Percentiles rank a stretch among this genome's conserved stretches.
Evolutionary conservation across 2,113 vertebrate genomes (phyloP).

Genomic region (Eublepharis macularius): DNA sequence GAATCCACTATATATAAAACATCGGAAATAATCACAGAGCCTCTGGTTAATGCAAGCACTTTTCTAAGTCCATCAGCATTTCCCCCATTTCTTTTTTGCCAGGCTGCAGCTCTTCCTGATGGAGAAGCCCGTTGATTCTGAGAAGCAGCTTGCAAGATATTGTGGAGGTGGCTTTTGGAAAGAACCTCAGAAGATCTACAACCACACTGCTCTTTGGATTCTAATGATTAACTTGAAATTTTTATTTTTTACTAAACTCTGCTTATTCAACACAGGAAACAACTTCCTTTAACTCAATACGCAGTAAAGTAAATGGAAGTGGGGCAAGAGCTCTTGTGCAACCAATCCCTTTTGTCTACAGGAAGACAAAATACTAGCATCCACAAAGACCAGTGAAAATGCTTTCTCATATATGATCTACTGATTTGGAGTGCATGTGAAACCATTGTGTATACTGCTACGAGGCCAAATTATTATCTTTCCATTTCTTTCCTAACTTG

Average conservation of each 20-base stretch:
- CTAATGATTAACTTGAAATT: not conserved
- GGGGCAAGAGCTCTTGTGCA: not conserved
- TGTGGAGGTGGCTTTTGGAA: not conserved
- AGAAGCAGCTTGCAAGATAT: not conserved
- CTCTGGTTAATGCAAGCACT: not conserved
- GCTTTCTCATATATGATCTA: not conserved
- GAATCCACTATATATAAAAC: not conserved
- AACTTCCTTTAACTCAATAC: conserved; percentile 13
- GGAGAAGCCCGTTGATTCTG: not conserved
- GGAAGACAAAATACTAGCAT: not conserved
- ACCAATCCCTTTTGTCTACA: too few species aligned
- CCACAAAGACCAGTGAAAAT: not conserved
- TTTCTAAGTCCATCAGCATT: not conserved
- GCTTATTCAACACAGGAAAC: not conserved
- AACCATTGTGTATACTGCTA: not conserved
- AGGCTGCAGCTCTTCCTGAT: not conserved
- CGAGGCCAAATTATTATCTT: not conserved
- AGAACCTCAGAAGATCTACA: not conserved
- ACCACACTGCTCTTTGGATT: not conserved
- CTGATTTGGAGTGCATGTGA: not conserved
- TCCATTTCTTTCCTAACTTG: not conserved
- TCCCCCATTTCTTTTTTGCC: not conserved
- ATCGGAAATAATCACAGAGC: not conserved
- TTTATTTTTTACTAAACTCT: conserved; percentile 21
- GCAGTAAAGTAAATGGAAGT: not conserved